Percentiles rank a stretch among this genome's conserved stretches.
Conservation (phyloP, 2,113 vertebrate species). For the Labrus mixtus region DNA sequence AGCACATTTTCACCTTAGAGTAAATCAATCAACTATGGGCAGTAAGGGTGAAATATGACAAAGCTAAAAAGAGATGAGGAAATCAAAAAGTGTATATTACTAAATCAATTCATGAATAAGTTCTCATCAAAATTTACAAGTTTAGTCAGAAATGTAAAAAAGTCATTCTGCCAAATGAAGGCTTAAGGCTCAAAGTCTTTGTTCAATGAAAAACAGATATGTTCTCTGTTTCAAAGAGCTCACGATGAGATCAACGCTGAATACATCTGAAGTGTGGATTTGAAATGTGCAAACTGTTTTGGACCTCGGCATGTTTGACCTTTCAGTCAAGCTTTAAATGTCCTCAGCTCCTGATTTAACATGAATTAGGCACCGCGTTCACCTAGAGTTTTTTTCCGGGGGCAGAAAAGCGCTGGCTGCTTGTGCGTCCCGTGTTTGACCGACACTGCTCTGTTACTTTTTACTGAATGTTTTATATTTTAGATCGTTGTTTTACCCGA, state of each 20-base stretch:
- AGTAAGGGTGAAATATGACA: neutral
- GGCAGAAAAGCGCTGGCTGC: too few species aligned
- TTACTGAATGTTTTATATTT: too few species aligned
- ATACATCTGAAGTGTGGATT: neutral
- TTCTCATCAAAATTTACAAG: neutral
- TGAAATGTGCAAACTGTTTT: neutral
- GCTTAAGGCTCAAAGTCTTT: too few species aligned
- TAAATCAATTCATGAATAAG: neutral
- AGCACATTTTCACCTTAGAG: conserved; percentile 7
- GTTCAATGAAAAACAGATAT: too few species aligned
- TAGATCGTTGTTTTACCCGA: too few species aligned
- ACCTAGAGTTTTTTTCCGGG: too few species aligned
- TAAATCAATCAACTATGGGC: neutral
- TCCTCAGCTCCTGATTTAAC: neutral
- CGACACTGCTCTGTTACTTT: too few species aligned
- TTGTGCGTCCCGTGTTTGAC: too few species aligned
- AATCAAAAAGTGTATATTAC: neutral
- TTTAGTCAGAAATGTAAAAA: too few species aligned
- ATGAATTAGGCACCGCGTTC: neutral
- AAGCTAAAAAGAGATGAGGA: neutral
- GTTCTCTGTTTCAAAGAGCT: too few species aligned
- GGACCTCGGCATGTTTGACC: neutral
- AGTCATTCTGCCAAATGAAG: too few species aligned
- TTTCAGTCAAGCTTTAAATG: neutral
- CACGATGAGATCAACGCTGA: too few species aligned